These are phyloP conservation scores for Vipera ursinii DNA, from an alignment of 2,797 vertebrate species.

Conservation along the genomic window DNA sequence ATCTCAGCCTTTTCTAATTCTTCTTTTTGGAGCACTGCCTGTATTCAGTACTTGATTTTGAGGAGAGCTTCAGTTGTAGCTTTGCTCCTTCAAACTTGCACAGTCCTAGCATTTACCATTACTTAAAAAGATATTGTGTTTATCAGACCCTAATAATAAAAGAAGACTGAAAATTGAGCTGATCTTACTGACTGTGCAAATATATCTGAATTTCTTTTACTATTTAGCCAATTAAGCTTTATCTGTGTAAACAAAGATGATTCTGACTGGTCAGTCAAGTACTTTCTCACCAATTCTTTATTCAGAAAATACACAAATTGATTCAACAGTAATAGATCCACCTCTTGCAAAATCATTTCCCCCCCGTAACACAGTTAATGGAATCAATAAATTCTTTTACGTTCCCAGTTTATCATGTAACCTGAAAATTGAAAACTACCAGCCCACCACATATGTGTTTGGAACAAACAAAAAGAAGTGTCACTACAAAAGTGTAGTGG, in stretches of 20 bases:
- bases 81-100: background rate
- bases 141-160: background rate
- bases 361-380: background rate
- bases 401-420: background rate
- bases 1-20: background rate
- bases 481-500: too few species aligned
- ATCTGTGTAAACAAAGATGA: background rate
- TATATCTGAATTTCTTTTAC: too few species aligned
- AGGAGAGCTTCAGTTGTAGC: background rate
- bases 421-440: background rate
- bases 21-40: background rate
- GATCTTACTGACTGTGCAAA: background rate
- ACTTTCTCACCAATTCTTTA: background rate
- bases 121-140: background rate
- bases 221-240: background rate
- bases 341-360: background rate
- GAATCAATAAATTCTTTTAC: background rate
- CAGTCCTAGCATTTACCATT: background rate
- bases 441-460: background rate
- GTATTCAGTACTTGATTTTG: background rate
- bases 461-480: background rate
- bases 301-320: background rate
- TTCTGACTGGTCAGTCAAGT: background rate
- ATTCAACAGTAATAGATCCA: background rate
- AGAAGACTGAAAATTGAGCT: background rate